Evolutionary conservation across 2,797 vertebrate genomes (phyloP), one percentile per base, ranked within the genome.

Genomic region (Eupleurogrammus muticus): DNA sequence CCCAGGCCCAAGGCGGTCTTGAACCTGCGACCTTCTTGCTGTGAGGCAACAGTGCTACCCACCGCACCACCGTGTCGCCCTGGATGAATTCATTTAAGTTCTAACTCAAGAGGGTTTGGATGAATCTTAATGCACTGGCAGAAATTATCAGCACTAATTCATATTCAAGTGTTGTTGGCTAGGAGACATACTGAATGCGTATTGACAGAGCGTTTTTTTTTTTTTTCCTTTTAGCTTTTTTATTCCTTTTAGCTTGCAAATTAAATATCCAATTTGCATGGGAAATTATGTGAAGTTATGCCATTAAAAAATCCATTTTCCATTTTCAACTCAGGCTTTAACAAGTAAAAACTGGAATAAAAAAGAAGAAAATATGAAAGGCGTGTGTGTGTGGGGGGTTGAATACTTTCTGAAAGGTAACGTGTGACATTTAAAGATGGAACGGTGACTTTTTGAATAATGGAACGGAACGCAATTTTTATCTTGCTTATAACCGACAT

Each of bases 371-470:
- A 36, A 9, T 2, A 4, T 36, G 10, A 17, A 28, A 28, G 28
- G 3, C 6, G 28, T n/a, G 38, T 19, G 20, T 54, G 16, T 20
- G 24, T n/a, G 21, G 2, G 9, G 9, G 19, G 16, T 24, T 65
- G 54, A 61, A 64, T 52, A 32, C 12, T 48, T 50, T 61, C 28
- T 73, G 49, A 70, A 51, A 65, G 40, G 48, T 46, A 58, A 49
- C 50, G 40, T 19, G 9, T 67, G 74, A 70, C 68, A 70, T 77
- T 78, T 70, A 78, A 70, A 78, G 51, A 75, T 58, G 52, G 51
- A 57, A 70, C 52, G 19, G 35, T 59, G 63, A 68, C 56, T 56
- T 66, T 75, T 58, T 40, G 28, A 77, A 63, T 69, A 66, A 76
- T 66, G 53, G 63, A 59, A 62, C 10, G 28, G 50, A 68, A 44